Evolutionary conservation across 2,797 vertebrate genomes (phyloP).

Genomic region (Tangara arthus): DNA sequence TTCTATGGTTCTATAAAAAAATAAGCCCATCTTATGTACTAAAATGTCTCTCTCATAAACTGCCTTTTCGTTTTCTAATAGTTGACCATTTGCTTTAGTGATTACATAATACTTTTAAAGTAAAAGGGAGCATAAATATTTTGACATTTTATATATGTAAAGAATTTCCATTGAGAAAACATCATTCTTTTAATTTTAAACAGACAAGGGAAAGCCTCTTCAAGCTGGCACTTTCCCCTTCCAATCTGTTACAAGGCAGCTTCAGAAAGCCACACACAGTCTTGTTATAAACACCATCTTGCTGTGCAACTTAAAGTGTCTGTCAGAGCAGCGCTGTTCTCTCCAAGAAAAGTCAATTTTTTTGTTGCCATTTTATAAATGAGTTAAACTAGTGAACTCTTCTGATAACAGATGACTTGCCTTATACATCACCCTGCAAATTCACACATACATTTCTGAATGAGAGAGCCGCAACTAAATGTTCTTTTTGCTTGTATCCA

Average conservation of each 20-base stretch:
- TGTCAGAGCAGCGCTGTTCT: neutral
- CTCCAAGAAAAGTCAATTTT: slow-evolving; percentile 5
- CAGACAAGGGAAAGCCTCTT: neutral
- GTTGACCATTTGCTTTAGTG: neutral
- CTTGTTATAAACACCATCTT: slow-evolving; percentile 58
- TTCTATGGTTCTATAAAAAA: neutral
- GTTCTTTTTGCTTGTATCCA: slow-evolving; percentile 14
- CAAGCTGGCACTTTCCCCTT: neutral
- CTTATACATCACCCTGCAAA: neutral
- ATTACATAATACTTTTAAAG: slow-evolving; percentile 4
- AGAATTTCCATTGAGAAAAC: neutral
- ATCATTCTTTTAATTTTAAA: neutral
- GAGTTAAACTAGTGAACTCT: slow-evolving; percentile 8
- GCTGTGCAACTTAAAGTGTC: slow-evolving; percentile 6
- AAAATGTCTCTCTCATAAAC: neutral
- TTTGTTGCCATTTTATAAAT: slow-evolving; percentile 18
- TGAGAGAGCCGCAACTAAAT: slow-evolving; percentile 21
- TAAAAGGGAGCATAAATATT: slow-evolving; percentile 50
- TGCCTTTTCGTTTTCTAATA: neutral
- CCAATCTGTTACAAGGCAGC: neutral
- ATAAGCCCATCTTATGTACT: neutral
- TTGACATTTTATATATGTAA: slow-evolving; percentile 23
- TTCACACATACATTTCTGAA: slow-evolving; percentile 39
- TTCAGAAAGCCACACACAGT: slow-evolving; percentile 44
- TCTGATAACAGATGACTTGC: slow-evolving; percentile 1